phyloP scores from a whole-genome alignment of 1,140 invertebrate species.

The Hyphantria cunea region DNA sequence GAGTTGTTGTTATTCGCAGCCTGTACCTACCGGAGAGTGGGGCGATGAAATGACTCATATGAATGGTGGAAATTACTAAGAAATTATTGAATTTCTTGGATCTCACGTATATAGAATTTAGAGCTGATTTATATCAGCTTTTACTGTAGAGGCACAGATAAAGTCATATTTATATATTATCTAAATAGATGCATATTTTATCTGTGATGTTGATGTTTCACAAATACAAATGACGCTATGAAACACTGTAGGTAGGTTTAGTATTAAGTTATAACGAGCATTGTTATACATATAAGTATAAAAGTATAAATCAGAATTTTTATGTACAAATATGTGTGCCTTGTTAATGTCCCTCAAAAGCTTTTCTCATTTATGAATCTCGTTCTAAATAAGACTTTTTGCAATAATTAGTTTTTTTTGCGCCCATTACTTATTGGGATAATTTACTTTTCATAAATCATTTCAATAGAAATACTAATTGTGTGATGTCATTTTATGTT shows the following conservation, averaged over 20 bases:
- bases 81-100: conserved; percentile 22
- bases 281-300: conserved; percentile 20
- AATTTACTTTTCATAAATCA: too few relatives aligned
- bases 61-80: conserved; percentile 86
- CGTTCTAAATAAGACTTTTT: not conserved
- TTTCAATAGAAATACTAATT: too few relatives aligned
- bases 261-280: conserved; percentile 5
- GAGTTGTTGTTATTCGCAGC: conserved; percentile 88
- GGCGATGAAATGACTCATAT: conserved; percentile 93
- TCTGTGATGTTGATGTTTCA: conserved; percentile 9
- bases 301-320: conserved; percentile 6
- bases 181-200: conserved; percentile 9
- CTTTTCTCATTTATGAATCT: not conserved
- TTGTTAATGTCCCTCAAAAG: conserved; percentile 25
- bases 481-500: too few relatives aligned
- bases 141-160: conserved; percentile 7
- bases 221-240: conserved; percentile 4
- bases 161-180: not conserved
- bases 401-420: not conserved
- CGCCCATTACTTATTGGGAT: too few relatives aligned
- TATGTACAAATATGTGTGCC: conserved; percentile 17
- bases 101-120: conserved; percentile 6
- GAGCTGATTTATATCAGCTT: conserved; percentile 10
- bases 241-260: conserved; percentile 4
- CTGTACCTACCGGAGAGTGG: conserved; percentile 87